These are phyloP conservation scores for Dendroctonus valens DNA, from an alignment of 1,140 invertebrate genomes.

Conservation along the genomic window DNA sequence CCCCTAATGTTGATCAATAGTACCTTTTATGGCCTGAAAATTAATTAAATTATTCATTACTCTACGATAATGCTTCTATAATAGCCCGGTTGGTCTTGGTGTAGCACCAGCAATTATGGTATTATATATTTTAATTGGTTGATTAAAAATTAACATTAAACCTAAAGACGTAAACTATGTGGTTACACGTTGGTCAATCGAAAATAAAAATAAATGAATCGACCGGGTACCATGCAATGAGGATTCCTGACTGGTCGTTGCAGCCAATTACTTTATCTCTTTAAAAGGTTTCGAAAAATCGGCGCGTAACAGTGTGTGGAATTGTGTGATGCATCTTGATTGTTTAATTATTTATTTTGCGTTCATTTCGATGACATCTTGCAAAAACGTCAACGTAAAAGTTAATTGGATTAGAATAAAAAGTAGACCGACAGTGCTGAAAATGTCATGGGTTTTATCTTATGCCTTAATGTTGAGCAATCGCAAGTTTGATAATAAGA, in stretches of 20 bases:
- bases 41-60: too few species aligned
- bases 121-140: too few species aligned
- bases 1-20: too few species aligned
- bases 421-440: constrained; percentile 19
- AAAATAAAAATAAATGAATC: constrained; percentile 14
- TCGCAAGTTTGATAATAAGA: constrained; percentile 3
- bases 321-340: constrained; percentile 19
- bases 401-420: constrained; percentile 29
- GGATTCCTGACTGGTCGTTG: constrained; percentile 19
- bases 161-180: too few species aligned
- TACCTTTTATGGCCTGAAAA: too few species aligned
- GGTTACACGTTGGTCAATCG: constrained; percentile 1
- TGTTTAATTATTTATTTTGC: constrained; percentile 20
- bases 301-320: constrained; percentile 4
- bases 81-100: too few species aligned
- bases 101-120: too few species aligned
- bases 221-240: constrained; percentile 21
- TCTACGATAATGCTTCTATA: too few species aligned
- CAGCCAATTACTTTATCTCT: constrained; percentile 21
- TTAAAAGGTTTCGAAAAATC: constrained; percentile 26
- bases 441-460: constrained; percentile 17
- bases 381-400: constrained; percentile 11
- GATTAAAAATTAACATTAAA: neutral
- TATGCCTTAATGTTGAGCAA: constrained; percentile 5
- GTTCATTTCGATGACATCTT: neutral